Base-by-base conservation (phyloP, 2,888 invertebrate genomes). In the Blomia tropicalis region DNA sequence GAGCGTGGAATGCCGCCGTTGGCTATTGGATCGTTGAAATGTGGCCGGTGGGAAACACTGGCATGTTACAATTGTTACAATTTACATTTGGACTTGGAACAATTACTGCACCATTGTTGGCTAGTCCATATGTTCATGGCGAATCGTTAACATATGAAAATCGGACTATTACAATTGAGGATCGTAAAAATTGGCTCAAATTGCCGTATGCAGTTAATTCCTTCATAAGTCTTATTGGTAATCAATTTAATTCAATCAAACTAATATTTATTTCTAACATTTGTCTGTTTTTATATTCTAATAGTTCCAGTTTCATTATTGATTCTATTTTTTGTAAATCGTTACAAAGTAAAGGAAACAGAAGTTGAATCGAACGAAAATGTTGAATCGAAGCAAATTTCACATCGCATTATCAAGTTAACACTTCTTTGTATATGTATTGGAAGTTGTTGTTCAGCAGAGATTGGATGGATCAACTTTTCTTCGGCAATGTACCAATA, bases 1-100 rank as follows among this genome's bases (percentile, higher is more conserved):
- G 62, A 25, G 58, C 58, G 4, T 62, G 58, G 62, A 58, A 62
- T 22, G 19, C 5, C 4, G 32, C 58, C n/a, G 58, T 27, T 25
- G 51, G 51, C 27, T 47, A 25, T 19, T 47, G 51, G 51, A 47
- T 47, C 14, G 51, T 47, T 11, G 51, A 47, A 27, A 47, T 47
- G 23, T 47, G 22, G 23, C 51, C 51, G 22, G 51, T 47, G 51
- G 51, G 51, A 7, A 47, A 47, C 22, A 7, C 51, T 27, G 51
- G 11, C 7, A 22, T 27, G 51, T 27, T 47, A n/a, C 51, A 47
- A n/a, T 19, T 47, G 23, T 11, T 47, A n/a, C 51, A 47, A 27
- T 47, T 47, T 27, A 47, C n/a, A n/a, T 47, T 11, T 27, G 51
- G 51, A 22, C 7, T 14, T 11, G 51, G 51, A 25, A 19, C 51